Evolutionary conservation across 2,113 vertebrate genomes (phyloP), one percentile per base, ranked within the genome.

Genomic region (Pseudorhombus dupliciocellatus): DNA sequence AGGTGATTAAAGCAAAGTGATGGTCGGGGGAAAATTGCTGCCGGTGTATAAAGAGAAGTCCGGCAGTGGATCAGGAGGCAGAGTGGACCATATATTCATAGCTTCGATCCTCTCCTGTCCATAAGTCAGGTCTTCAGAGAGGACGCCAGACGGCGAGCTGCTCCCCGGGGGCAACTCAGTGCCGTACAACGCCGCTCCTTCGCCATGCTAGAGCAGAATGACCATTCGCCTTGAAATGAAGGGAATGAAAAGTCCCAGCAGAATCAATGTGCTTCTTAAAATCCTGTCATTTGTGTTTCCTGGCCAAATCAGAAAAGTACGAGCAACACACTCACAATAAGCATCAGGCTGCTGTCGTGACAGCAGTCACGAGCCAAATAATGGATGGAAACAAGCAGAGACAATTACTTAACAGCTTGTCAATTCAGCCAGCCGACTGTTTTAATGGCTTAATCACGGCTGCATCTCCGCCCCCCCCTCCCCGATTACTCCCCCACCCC

Each of bases 321-420:
- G 0, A 59, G 26, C 6, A 34, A 54, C 73, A 66, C 54, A 53
- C 50, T 25, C 52, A 46, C 34, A 37, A 65, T 46, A 42, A 78
- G 50, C 54, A 66, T 66, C 59, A 51, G 61, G 60, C 68, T 68
- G 54, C 76, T 72, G 81, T 75, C 84, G 71, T 61, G 75, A 74
- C 77, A 71, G 48, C 66, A 74, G 66, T 84, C 75, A 77, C 37
- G 55, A 70, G 40, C 63, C 74, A 57, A 83, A 84, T 79, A 75
- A 85, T 75, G 66, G 72, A 75, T 69, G 60, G 68, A 60, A 86
- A 73, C 76, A 55, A 85, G 80, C 56, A 62, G 44, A 84, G 76
- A 67, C 78, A 75, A 84, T 77, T 69, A 85, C 75, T 87, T 83
- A 73, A 78, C 73, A 86, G 85, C 73, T 78, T 82, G 74, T 88